Percentiles rank a stretch among this genome's conserved stretches.
Evolutionary conservation across 2,888 invertebrate species (phyloP).

Genomic region (Mesorhabditis sp.): DNA sequence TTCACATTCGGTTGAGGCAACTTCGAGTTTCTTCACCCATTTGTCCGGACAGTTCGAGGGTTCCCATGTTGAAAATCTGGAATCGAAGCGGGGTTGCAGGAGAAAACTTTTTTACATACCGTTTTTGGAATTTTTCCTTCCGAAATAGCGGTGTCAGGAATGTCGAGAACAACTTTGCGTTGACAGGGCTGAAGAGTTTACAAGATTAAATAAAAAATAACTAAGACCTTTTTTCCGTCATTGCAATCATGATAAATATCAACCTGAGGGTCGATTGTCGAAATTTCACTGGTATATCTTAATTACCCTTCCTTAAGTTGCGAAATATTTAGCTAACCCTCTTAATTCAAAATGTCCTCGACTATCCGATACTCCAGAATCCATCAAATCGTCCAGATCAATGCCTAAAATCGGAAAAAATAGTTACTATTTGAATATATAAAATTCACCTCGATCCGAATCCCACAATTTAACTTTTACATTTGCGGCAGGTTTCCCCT

Average conservation of each 20-base stretch:
- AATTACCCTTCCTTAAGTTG: not conserved
- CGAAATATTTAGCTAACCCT: constrained; percentile 9
- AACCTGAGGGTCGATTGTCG: constrained; percentile 15
- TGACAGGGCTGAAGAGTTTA: constrained; percentile 12
- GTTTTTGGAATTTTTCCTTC: constrained; percentile 12
- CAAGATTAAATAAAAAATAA: not conserved
- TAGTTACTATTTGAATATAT: not conserved
- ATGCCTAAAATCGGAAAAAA: constrained; percentile 8
- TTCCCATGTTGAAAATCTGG: constrained; percentile 12
- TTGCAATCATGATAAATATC: constrained; percentile 19
- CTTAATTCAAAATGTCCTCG: constrained; percentile 5
- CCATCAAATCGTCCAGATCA: constrained; percentile 11
- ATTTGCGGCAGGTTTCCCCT: constrained; percentile 3
- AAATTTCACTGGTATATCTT: constrained; percentile 4
- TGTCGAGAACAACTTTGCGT: constrained; percentile 6
- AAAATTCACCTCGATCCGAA: constrained; percentile 8
- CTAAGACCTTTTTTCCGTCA: constrained; percentile 13
- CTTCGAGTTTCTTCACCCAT: constrained; percentile 10
- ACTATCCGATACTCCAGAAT: constrained; percentile 9
- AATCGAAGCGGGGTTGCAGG: not conserved
- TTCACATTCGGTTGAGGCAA: constrained; percentile 13
- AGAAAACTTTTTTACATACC: not conserved
- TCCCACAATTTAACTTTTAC: constrained; percentile 15
- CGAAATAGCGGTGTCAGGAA: constrained; percentile 7
- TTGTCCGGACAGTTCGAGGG: constrained; percentile 11